A percentile compares a stretch with the other conserved stretches of the same genome.
Evolutionary conservation across 2,888 invertebrate species (phyloP).

Genomic region (Zootermopsis nevadensis): DNA sequence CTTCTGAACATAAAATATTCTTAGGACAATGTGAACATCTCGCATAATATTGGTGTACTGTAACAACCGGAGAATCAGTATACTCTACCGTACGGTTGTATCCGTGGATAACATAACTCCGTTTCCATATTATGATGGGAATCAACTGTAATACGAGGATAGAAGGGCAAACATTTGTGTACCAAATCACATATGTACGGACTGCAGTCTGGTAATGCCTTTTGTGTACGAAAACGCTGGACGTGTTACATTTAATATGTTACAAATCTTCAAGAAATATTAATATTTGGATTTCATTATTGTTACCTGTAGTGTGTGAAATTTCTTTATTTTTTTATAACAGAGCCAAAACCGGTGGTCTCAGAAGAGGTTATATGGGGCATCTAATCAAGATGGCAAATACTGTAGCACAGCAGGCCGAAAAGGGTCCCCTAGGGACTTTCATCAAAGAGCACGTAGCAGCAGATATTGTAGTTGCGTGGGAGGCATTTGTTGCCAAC

Average conservation of each 20-base stretch:
- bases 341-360: constrained; percentile 56
- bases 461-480: constrained; percentile 61
- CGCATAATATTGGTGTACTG: too few species aligned
- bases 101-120: too few species aligned
- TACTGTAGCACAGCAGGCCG: constrained; percentile 61
- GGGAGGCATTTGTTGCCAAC: constrained; percentile 63
- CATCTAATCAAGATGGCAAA: constrained; percentile 70
- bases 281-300: background rate
- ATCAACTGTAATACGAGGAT: too few species aligned
- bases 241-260: background rate
- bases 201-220: too few species aligned
- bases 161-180: too few species aligned
- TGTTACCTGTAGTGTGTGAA: background rate
- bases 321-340: constrained; percentile 32
- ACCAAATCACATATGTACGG: too few species aligned
- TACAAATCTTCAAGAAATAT: background rate
- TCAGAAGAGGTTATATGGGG: constrained; percentile 71
- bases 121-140: too few species aligned
- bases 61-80: too few species aligned
- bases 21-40: too few species aligned
- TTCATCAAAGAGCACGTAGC: constrained; percentile 61
- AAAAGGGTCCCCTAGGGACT: constrained; percentile 61
- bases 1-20: too few species aligned
- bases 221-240: background rate
- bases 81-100: too few species aligned